phyloP scores from a whole-genome alignment of 2,888 invertebrate species.

The Tupiocoris notatus region DNA sequence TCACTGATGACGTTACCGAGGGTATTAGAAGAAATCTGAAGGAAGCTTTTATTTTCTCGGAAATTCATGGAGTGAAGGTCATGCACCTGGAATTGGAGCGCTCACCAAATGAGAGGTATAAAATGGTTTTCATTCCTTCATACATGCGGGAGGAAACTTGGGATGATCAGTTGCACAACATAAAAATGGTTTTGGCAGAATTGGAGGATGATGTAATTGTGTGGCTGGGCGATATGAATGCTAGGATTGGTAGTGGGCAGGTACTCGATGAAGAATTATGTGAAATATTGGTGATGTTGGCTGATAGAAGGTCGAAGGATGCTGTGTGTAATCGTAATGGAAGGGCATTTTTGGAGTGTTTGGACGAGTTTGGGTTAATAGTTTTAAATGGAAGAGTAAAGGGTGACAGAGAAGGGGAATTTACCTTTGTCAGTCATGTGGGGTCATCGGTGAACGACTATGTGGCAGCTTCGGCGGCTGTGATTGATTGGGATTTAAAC shows the following conservation, averaged over 20 bases:
- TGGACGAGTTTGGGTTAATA: neutral
- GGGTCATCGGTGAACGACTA: neutral
- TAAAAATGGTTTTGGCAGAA: neutral
- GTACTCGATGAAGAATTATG: neutral
- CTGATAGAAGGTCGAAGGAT: neutral
- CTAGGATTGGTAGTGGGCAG: neutral
- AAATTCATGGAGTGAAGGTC: too few species aligned
- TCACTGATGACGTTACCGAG: constrained; percentile 48
- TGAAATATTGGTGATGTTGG: neutral
- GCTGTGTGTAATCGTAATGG: neutral
- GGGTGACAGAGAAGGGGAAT: neutral
- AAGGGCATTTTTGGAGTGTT: neutral
- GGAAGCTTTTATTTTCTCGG: too few species aligned
- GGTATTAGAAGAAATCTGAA: too few species aligned
- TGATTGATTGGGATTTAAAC: neutral
- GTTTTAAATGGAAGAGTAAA: neutral
- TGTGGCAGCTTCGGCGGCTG: neutral
- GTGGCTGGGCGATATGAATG: constrained; percentile 7
- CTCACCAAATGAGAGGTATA: too few species aligned
- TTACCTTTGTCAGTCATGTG: neutral
- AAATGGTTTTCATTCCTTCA: neutral
- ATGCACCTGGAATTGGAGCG: too few species aligned
- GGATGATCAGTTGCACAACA: neutral
- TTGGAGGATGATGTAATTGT: neutral
- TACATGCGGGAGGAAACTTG: neutral